phyloP scores from a whole-genome alignment of 37 sponge, comb jelly and placozoan species.

The Tethya wilhelma region DNA sequence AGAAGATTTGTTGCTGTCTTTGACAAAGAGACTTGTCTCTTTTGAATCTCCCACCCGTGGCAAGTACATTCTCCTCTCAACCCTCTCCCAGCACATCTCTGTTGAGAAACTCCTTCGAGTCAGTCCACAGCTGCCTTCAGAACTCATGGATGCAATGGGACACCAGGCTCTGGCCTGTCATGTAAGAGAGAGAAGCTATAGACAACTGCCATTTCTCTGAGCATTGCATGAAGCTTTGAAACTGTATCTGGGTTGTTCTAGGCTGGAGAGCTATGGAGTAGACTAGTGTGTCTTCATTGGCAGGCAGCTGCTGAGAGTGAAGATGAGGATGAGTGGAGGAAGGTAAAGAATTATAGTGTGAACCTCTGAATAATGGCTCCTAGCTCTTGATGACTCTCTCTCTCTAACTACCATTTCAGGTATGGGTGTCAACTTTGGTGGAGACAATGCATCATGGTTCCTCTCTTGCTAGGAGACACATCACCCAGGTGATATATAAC shows the following conservation, averaged over 20 bases:
- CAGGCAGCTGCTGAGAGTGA: background rate
- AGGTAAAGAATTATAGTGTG: constrained; percentile 12
- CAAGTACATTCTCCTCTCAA: constrained; percentile 44
- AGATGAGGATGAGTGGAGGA: constrained; percentile 3
- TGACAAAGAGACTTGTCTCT: constrained; percentile 34
- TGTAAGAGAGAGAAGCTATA: constrained; percentile 49
- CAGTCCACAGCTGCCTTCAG: constrained; percentile 41
- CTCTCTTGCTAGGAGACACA: constrained; percentile 34
- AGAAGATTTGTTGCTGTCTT: constrained; percentile 10
- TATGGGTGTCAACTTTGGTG: constrained; percentile 56
- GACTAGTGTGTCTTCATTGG: constrained; percentile 41
- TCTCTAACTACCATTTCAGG: constrained; percentile 13
- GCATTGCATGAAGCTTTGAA: background rate
- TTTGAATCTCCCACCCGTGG: constrained; percentile 55
- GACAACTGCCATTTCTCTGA: background rate
- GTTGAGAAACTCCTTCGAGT: constrained; percentile 22
- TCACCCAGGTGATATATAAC: constrained; percentile 34
- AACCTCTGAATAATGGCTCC: background rate
- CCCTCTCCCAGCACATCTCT: constrained; percentile 33
- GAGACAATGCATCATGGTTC: constrained; percentile 7
- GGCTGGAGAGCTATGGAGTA: constrained; percentile 77
- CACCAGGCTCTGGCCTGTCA: constrained; percentile 81
- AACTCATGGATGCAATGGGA: constrained; percentile 65
- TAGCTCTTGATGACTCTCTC: no score
- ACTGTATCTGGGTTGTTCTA: background rate